Evolutionary conservation across 2,113 vertebrate species (phyloP), one percentile per base, ranked within the genome.

Genomic region (Sula dactylatra): DNA sequence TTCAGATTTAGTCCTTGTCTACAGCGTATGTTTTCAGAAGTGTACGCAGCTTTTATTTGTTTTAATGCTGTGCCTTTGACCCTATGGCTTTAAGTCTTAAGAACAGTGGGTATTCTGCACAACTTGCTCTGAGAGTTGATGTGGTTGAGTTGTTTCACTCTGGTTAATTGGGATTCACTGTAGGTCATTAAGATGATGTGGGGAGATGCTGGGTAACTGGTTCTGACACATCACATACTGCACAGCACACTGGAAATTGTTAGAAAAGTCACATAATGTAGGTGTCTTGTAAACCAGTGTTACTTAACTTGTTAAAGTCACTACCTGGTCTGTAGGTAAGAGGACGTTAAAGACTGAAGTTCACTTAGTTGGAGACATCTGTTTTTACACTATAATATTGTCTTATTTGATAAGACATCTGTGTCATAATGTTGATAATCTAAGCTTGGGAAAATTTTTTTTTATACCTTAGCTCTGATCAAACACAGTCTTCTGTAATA

Each of bases 11-110:
- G 13, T 45, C 54, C 24, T 31, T 58, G 17, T 26, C 36, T 62
- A 0, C 76, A 13, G 26, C 38, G 19, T 52, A 5, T 1, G 0
- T 70, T 58, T 74, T n/a, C 38, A 44, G 44, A 59, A 18, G 15
- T 1, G 0, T 19, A 4, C 1, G 1, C 40, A 5, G 24, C 11
- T 71, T 65, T 66, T n/a, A 6, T 31, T 47, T 40, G 25, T 32
- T 62, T 67, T 56, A 31, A 7, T 25, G 29, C 34, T 1, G 0
- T 32, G 11, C 11, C 11, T 61, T 62, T 27, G 34, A 42, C 6
- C 9, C 16, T 3, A 6, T 31, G 36, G 38, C 54, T 64, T 31
- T 45, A 20, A 2, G 24, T 64, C 62, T 36, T 73, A 42, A 71
- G 52, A 58, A 5, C 32, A 16, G 4, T 61, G 81, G 26, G 13